Percentiles rank a stretch among this genome's conserved stretches.
These are phyloP conservation scores for Romanogobio albipinnatus DNA, from an alignment of 2,113 vertebrate species.

Conservation along the genomic window DNA sequence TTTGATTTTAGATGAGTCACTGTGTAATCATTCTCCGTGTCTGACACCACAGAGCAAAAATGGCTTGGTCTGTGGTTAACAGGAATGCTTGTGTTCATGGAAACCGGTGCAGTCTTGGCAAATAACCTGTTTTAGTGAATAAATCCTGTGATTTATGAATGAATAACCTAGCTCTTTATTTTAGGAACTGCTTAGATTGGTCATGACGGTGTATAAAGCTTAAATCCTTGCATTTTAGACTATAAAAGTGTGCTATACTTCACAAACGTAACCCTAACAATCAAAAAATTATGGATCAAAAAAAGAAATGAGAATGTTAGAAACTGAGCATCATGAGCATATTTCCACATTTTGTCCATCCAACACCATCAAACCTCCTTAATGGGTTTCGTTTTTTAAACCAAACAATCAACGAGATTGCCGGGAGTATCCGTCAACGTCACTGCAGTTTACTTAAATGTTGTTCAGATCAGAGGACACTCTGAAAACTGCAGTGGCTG, in stretches of 20 bases:
- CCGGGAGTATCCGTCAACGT: slow-evolving; percentile 19
- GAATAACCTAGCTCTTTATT: neutral
- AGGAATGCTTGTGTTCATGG: slow-evolving; percentile 24
- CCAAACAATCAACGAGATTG: slow-evolving; percentile 5
- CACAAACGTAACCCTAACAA: neutral
- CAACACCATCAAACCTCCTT: neutral
- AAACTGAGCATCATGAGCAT: neutral
- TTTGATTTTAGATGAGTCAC: slow-evolving; percentile 45
- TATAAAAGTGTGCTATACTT: neutral
- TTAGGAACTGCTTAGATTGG: neutral
- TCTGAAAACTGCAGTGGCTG: neutral
- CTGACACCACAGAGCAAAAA: slow-evolving; percentile 29
- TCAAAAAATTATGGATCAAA: neutral
- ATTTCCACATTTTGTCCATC: neutral
- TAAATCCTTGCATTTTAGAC: neutral
- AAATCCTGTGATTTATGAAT: slow-evolving; percentile 19
- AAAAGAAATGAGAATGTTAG: neutral
- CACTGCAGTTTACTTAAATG: neutral
- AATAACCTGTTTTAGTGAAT: neutral
- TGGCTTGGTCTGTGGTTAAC: slow-evolving; percentile 29
- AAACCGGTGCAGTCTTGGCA: slow-evolving; percentile 14
- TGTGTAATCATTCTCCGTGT: slow-evolving; percentile 38
- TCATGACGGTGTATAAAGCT: neutral
- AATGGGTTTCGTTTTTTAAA: neutral
- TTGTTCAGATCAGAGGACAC: slow-evolving; percentile 19